phyloP scores from a whole-genome alignment of 1,140 invertebrate species.

The Drosophila yakuba region DNA sequence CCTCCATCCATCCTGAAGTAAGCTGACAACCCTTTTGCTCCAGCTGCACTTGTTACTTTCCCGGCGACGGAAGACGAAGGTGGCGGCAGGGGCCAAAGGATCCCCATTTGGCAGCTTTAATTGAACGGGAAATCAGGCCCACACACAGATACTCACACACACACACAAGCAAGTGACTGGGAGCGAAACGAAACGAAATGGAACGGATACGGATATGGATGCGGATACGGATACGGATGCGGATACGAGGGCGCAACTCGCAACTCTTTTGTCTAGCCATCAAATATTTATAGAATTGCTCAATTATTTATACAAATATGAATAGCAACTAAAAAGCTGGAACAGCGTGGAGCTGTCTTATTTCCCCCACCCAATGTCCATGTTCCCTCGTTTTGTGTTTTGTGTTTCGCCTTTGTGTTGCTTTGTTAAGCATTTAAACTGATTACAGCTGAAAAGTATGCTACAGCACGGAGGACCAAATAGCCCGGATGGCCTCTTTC shows the following conservation, averaged over 20 bases:
- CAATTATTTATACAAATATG: slow-evolving; percentile 81
- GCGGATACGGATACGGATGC: slow-evolving; percentile 29
- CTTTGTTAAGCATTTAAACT: slow-evolving; percentile 82
- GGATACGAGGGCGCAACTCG: slow-evolving; percentile 34
- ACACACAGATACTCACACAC: slow-evolving; percentile 27
- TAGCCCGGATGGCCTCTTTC: slow-evolving; percentile 17
- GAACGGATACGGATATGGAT: slow-evolving; percentile 37
- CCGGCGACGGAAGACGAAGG: neutral
- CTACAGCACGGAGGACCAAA: slow-evolving; percentile 56
- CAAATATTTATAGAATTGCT: slow-evolving; percentile 75
- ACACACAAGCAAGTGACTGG: slow-evolving; percentile 24
- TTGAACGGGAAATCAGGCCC: slow-evolving; percentile 55
- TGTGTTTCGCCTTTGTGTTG: slow-evolving; percentile 47
- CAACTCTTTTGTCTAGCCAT: slow-evolving; percentile 80
- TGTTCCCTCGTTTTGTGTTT: slow-evolving; percentile 2
- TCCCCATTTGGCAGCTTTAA: slow-evolving; percentile 55
- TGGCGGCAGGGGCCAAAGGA: neutral
- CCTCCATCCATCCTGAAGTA: neutral
- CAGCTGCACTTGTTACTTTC: slow-evolving; percentile 39
- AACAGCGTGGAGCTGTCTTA: neutral
- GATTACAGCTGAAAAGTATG: slow-evolving; percentile 81
- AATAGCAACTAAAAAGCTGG: slow-evolving; percentile 77
- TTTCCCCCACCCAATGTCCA: neutral
- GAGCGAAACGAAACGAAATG: slow-evolving; percentile 19
- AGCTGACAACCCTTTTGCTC: slow-evolving; percentile 38